phyloP scores from a whole-genome alignment of 2,113 vertebrate genomes.

The Gopherus evgoodei region DNA sequence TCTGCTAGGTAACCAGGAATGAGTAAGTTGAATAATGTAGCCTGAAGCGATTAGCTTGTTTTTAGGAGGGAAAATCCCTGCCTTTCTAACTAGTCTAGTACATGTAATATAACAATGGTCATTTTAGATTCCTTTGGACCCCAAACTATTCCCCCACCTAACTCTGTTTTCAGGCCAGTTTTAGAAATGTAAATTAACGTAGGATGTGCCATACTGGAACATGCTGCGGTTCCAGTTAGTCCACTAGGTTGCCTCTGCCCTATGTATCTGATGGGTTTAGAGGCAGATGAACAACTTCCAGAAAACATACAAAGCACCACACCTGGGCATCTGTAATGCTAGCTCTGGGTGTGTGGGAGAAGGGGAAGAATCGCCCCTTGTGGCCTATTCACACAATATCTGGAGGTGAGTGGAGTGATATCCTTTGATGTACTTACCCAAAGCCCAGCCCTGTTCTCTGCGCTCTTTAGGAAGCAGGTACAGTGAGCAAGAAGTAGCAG shows the following conservation, averaged over 20 bases:
- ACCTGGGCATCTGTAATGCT: neutral
- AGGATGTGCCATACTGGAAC: neutral
- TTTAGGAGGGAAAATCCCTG: neutral
- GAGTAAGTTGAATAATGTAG: neutral
- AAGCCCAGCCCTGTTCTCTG: neutral
- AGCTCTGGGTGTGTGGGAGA: neutral
- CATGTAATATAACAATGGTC: neutral
- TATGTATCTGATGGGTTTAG: neutral
- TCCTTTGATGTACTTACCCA: neutral
- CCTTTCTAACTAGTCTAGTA: neutral
- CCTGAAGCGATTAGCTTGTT: neutral
- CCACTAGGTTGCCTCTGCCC: neutral
- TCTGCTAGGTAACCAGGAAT: neutral
- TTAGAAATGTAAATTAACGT: neutral
- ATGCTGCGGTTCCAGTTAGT: neutral
- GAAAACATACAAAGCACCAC: neutral
- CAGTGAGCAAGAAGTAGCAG: neutral
- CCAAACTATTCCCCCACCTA: neutral
- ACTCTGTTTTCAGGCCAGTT: neutral
- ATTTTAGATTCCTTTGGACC: neutral
- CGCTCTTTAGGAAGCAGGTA: neutral
- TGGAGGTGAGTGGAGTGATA: neutral
- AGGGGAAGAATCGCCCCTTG: neutral
- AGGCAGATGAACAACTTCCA: neutral
- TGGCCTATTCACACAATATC: too few relatives aligned